phyloP scores from a whole-genome alignment of 1,140 invertebrate species.

The Drosophila pandora region DNA sequence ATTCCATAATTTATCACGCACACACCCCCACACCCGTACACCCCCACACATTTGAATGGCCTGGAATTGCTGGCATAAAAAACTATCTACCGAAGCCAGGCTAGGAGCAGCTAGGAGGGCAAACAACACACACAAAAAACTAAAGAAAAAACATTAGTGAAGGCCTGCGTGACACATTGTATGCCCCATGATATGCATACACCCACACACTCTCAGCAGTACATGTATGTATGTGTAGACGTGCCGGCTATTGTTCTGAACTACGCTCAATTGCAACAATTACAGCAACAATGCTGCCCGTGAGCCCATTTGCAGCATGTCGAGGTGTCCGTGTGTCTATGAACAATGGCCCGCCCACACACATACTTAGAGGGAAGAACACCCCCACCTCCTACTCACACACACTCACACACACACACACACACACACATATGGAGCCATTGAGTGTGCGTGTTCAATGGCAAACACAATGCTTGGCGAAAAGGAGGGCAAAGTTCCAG shows the following conservation, averaged over 20 bases:
- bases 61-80: constrained; percentile 12
- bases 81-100: constrained; percentile 8
- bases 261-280: constrained; percentile 78
- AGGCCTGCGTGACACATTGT: constrained; percentile 40
- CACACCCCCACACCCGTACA: constrained; percentile 11
- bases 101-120: neutral
- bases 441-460: constrained; percentile 75
- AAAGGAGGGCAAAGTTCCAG: constrained; percentile 46
- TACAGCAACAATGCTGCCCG: constrained; percentile 69
- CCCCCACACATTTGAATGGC: constrained; percentile 6
- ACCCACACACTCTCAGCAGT: neutral
- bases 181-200: constrained; percentile 9
- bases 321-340: constrained; percentile 55
- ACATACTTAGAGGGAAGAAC: neutral
- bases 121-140: neutral
- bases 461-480: constrained; percentile 63
- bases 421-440: neutral
- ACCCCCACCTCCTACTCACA: constrained; percentile 2
- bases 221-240: constrained; percentile 11
- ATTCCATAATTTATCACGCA: constrained; percentile 27
- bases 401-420: constrained; percentile 11
- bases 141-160: constrained; percentile 28
- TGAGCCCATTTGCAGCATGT: constrained; percentile 58
- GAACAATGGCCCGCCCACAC: constrained; percentile 28
- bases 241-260: constrained; percentile 52